These are phyloP conservation scores for Oophaga pumilio DNA, from an alignment of 2,113 vertebrate species.

Conservation along the genomic window DNA sequence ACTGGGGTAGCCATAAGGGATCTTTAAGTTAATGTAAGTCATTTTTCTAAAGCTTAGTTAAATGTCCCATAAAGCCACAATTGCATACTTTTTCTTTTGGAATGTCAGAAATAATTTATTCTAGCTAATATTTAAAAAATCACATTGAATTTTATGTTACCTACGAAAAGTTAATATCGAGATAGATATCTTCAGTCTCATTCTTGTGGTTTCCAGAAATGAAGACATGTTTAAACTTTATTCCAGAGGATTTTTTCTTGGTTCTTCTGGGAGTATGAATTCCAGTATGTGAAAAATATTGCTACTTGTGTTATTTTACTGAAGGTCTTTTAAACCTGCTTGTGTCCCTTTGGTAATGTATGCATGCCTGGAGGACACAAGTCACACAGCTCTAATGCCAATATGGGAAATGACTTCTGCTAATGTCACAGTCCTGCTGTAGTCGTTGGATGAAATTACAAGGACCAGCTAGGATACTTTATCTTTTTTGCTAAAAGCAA, in stretches of 20 bases:
- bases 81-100: not conserved
- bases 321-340: conserved; percentile 33
- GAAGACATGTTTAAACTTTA: not conserved
- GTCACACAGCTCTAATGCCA: not conserved
- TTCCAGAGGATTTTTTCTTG: not conserved
- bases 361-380: conserved; percentile 25
- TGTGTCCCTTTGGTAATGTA: conserved; percentile 41
- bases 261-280: conserved; percentile 1
- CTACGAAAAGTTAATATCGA: not conserved
- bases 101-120: not conserved
- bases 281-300: conserved; percentile 27
- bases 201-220: not conserved
- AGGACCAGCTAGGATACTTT: conserved; percentile 35
- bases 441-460: conserved; percentile 33
- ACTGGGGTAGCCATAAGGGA: too few relatives aligned
- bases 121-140: not conserved
- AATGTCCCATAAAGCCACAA: not conserved
- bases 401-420: conserved; percentile 55
- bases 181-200: not conserved
- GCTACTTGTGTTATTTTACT: conserved; percentile 41
- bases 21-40: too few relatives aligned
- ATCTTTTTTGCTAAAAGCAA: conserved; percentile 48
- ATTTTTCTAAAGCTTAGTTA: not conserved
- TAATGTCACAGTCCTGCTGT: not conserved
- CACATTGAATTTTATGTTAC: not conserved